phyloP scores from a whole-genome alignment of 35 echinoderm and acorn worm species.

The Amphiura filiformis region DNA sequence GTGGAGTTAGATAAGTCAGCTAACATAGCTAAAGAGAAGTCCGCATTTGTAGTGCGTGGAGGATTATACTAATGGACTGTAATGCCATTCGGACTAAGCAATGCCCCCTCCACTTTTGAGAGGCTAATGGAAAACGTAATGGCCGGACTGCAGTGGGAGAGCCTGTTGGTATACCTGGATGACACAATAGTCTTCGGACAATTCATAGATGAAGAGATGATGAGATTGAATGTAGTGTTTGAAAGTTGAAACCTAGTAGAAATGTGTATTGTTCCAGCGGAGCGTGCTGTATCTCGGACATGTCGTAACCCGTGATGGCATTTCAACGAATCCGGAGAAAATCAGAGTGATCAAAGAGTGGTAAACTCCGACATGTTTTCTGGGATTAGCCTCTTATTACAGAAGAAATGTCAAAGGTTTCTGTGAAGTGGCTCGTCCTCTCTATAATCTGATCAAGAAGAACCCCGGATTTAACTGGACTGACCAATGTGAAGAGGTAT shows the following conservation, averaged over 20 bases:
- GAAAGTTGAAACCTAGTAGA: neutral
- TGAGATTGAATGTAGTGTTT: constrained; percentile 8
- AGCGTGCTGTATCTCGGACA: constrained; percentile 26
- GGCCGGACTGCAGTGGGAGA: constrained; percentile 21
- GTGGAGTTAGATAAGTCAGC: constrained; percentile 19
- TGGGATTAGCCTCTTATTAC: neutral
- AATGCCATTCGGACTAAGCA: constrained; percentile 31
- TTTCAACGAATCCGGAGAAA: constrained; percentile 30
- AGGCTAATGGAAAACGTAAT: constrained; percentile 40
- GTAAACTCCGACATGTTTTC: neutral
- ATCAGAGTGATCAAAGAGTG: constrained; percentile 9
- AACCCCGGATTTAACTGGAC: too few relatives aligned
- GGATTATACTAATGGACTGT: constrained; percentile 19
- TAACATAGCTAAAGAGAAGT: constrained; percentile 23
- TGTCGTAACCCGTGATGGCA: constrained; percentile 8
- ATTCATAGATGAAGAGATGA: neutral
- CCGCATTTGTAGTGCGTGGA: constrained; percentile 1
- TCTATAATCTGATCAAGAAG: too few relatives aligned
- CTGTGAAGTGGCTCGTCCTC: too few relatives aligned
- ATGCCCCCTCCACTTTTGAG: constrained; percentile 44
- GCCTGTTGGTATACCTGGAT: constrained; percentile 23
- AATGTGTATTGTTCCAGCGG: constrained; percentile 21
- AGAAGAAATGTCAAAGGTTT: constrained; percentile 9
- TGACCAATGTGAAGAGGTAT: too few relatives aligned
- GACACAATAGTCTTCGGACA: constrained; percentile 40